These are phyloP conservation scores for Pachycephala philippinensis DNA, from an alignment of 2,113 vertebrate species.

Conservation along the genomic window DNA sequence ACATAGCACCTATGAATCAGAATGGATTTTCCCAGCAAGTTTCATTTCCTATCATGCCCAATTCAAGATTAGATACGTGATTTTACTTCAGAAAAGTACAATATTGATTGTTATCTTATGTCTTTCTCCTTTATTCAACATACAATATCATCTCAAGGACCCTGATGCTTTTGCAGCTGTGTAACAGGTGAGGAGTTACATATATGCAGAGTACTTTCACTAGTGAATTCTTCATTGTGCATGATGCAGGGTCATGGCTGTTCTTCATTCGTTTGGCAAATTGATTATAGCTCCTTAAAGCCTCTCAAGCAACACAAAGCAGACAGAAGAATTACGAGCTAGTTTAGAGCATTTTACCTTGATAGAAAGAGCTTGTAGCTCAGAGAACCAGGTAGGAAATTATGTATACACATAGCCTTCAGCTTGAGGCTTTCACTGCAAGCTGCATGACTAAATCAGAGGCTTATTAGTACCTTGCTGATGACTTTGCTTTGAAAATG, in stretches of 20 bases:
- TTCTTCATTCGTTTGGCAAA: constrained; percentile 53
- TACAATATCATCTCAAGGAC: constrained; percentile 55
- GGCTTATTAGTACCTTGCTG: constrained; percentile 11
- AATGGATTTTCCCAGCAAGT: neutral
- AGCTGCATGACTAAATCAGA: constrained; percentile 24
- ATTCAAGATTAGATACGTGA: constrained; percentile 12
- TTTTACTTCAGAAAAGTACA: constrained; percentile 38
- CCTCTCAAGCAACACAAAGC: constrained; percentile 63
- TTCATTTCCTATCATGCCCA: neutral
- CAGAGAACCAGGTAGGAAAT: constrained; percentile 40
- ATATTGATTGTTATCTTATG: constrained; percentile 16
- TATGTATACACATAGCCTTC: constrained; percentile 2
- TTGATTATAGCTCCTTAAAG: constrained; percentile 63
- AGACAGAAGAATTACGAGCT: constrained; percentile 58
- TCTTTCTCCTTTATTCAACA: constrained; percentile 41
- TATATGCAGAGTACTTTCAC: constrained; percentile 18
- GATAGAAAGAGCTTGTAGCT: constrained; percentile 41
- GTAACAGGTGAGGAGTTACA: constrained; percentile 3
- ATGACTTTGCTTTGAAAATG: constrained; percentile 11
- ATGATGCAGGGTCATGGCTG: constrained; percentile 33
- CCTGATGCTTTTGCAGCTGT: constrained; percentile 28
- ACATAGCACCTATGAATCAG: neutral
- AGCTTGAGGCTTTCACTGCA: constrained; percentile 22
- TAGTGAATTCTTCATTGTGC: constrained; percentile 24
- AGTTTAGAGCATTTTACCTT: constrained; percentile 61